phyloP scores from a whole-genome alignment of 1,140 invertebrate species.

The Tetranychus urticae region DNA sequence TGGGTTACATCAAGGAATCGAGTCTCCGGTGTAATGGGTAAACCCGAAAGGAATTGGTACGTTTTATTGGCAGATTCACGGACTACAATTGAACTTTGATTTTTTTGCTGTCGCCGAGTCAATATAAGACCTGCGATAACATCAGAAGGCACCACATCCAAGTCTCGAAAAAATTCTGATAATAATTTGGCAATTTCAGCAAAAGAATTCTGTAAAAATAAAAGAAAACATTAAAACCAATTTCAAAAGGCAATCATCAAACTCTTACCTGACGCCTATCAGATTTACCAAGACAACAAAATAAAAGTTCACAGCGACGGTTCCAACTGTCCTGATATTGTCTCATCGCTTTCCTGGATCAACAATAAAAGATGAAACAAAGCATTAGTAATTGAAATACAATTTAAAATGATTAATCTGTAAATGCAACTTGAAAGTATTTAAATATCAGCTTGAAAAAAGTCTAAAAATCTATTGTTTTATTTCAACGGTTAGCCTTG shows the following conservation, averaged over 20 bases:
- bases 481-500: too few species aligned
- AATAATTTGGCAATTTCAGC: constrained; percentile 59
- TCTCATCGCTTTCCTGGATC: constrained; percentile 50
- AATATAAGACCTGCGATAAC: constrained; percentile 62
- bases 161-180: constrained; percentile 65
- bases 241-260: background rate
- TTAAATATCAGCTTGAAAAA: too few species aligned
- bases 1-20: constrained; percentile 60
- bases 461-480: too few species aligned
- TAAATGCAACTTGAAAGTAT: background rate
- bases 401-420: background rate
- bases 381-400: background rate
- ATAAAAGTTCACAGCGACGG: constrained; percentile 51
- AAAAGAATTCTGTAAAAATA: constrained; percentile 39
- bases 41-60: constrained; percentile 71
- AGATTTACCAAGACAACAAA: constrained; percentile 58
- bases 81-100: constrained; percentile 48
- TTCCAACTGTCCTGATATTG: constrained; percentile 80
- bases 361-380: constrained; percentile 9
- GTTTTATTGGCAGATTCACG: constrained; percentile 56
- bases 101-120: constrained; percentile 52
- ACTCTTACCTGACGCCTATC: constrained; percentile 40
- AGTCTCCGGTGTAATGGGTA: constrained; percentile 54
- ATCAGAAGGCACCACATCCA: constrained; percentile 77
- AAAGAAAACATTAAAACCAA: background rate